Conservation (phyloP, 2,888 invertebrate species). For the Cerastis leucographa region DNA sequence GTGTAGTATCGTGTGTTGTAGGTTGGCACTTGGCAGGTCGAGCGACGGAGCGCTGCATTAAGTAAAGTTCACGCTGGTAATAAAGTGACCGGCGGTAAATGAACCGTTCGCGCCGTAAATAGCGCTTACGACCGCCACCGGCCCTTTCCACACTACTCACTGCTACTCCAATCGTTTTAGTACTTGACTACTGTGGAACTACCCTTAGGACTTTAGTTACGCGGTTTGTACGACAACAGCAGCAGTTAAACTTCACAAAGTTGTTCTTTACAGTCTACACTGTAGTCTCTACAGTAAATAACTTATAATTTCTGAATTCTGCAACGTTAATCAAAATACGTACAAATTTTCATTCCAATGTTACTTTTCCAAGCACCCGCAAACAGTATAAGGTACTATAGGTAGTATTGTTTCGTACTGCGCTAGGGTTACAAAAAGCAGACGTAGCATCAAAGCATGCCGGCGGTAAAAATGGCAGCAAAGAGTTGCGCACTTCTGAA, state of each 20-base stretch:
- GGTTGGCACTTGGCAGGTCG: constrained; percentile 48
- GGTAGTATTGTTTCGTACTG: not conserved
- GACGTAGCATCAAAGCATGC: constrained; percentile 21
- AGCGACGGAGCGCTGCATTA: constrained; percentile 67
- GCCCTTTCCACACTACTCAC: constrained; percentile 73
- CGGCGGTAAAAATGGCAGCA: constrained; percentile 54
- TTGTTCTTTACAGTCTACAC: constrained; percentile 1
- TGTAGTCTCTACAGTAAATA: not conserved
- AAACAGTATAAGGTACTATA: not conserved
- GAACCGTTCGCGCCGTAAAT: constrained; percentile 83
- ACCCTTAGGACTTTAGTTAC: constrained; percentile 34
- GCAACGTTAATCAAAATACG: constrained; percentile 1
- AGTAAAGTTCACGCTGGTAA: constrained; percentile 80
- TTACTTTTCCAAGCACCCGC: not conserved
- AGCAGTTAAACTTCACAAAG: constrained; percentile 32
- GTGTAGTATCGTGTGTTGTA: constrained; percentile 50
- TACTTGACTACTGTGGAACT: constrained; percentile 58
- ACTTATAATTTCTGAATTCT: not conserved
- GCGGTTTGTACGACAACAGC: constrained; percentile 14
- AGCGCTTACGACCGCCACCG: constrained; percentile 80
- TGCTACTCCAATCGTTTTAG: constrained; percentile 65
- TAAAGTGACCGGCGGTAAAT: constrained; percentile 83
- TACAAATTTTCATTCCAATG: not conserved
- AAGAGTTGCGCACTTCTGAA: constrained; percentile 62
- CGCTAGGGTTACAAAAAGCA: constrained; percentile 35